Percentiles rank a stretch among this genome's conserved stretches.
Evolutionary conservation across 1,140 invertebrate species (phyloP).

Genomic region (Zaprionus africanus): DNA sequence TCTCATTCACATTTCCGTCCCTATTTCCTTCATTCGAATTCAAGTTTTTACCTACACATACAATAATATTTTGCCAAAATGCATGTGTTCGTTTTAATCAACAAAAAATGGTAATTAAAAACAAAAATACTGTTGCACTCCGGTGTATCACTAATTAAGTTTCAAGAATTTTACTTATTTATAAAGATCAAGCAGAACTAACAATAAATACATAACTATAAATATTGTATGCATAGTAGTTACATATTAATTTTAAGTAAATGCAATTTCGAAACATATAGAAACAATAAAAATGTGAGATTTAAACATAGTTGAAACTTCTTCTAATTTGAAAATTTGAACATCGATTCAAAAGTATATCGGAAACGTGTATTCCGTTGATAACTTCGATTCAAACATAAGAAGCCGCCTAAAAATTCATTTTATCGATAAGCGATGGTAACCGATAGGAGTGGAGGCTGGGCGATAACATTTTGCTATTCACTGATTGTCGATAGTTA

Average conservation of each 20-base stretch:
- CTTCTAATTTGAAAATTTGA: not conserved
- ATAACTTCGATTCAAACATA: not conserved
- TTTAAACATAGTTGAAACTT: slow-evolving; percentile 61
- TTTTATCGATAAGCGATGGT: not conserved
- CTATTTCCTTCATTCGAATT: slow-evolving; percentile 18
- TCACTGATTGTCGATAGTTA: slow-evolving; percentile 13
- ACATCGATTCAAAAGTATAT: not conserved
- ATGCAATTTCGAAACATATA: slow-evolving; percentile 81
- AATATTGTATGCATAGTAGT: slow-evolving; percentile 73
- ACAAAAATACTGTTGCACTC: slow-evolving; percentile 50
- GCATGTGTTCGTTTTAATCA: slow-evolving; percentile 75
- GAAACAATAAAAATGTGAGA: slow-evolving; percentile 83
- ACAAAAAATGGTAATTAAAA: slow-evolving; percentile 37
- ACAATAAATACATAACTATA: slow-evolving; percentile 62
- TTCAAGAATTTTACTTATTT: slow-evolving; percentile 74
- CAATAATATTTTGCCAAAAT: slow-evolving; percentile 71
- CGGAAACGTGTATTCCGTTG: not conserved
- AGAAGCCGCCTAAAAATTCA: not conserved
- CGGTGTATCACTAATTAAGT: slow-evolving; percentile 69
- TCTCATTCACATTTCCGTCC: slow-evolving; percentile 55
- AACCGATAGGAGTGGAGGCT: slow-evolving; percentile 13
- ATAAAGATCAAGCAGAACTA: slow-evolving; percentile 50
- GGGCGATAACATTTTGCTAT: slow-evolving; percentile 15
- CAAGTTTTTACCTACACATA: slow-evolving; percentile 19
- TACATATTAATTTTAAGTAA: slow-evolving; percentile 78